phyloP scores from a whole-genome alignment of 2,113 vertebrate genomes.

The Charadrius vociferus region DNA sequence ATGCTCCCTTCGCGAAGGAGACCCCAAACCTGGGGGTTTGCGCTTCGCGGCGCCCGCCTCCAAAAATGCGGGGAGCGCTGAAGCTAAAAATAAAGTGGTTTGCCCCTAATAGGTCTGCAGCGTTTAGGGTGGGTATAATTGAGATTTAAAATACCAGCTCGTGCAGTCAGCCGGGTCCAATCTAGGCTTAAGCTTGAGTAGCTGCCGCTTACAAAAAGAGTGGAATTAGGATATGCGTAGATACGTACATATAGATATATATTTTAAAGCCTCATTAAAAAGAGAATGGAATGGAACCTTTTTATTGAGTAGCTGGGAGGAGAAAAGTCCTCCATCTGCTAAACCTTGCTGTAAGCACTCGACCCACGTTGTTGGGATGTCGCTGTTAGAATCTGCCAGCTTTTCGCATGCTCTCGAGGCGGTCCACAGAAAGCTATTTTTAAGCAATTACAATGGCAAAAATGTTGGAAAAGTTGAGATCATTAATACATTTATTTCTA shows the following conservation, averaged over 20 bases:
- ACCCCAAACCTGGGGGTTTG: rapidly evolving
- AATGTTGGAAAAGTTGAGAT: not conserved
- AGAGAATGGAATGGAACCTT: not conserved
- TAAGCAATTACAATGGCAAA: not conserved
- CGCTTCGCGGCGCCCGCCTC: not conserved
- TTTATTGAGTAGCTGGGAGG: not conserved
- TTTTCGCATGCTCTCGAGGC: not conserved
- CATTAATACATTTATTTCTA: rapidly evolving
- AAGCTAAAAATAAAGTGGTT: not conserved
- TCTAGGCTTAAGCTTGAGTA: not conserved
- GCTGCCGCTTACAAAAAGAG: not conserved
- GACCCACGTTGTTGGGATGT: not conserved
- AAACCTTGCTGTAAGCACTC: not conserved
- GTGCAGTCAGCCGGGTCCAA: rapidly evolving
- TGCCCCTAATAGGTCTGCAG: not conserved
- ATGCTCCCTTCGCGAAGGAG: not conserved
- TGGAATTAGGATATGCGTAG: not conserved
- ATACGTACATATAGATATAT: not conserved
- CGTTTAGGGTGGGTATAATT: no score
- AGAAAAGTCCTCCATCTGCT: not conserved
- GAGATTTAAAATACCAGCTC: not conserved
- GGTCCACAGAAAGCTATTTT: not conserved
- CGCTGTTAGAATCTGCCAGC: not conserved
- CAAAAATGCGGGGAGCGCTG: not conserved
- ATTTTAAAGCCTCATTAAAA: not conserved